A percentile compares a stretch with the other conserved stretches of the same genome.
These are phyloP conservation scores for Zalophus californianus DNA, from an alignment of 2,797 vertebrate genomes.

Conservation along the genomic window DNA sequence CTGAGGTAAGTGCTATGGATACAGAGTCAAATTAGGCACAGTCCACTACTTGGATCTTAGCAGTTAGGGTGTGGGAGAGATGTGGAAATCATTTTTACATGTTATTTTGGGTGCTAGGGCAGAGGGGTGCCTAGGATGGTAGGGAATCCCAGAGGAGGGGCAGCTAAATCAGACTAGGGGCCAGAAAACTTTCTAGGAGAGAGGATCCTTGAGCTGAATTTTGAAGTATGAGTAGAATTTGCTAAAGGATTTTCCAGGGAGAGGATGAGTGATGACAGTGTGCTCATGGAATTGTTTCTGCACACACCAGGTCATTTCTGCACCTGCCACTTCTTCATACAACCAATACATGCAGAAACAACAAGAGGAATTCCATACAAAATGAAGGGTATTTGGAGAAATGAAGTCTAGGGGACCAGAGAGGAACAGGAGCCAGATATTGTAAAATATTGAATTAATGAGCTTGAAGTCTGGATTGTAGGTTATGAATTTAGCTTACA, in stretches of 20 bases:
- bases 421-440: not conserved
- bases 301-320: not conserved
- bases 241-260: not conserved
- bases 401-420: not conserved
- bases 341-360: not conserved
- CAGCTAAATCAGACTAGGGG: not conserved
- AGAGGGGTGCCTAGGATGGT: not conserved
- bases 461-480: not conserved
- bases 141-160: not conserved
- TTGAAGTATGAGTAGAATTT: not conserved
- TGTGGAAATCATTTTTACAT: not conserved
- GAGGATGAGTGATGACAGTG: not conserved
- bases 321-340: not conserved
- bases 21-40: not conserved
- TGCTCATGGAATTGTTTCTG: not conserved
- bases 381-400: slow-evolving; percentile 14
- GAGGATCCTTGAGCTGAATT: not conserved
- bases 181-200: not conserved
- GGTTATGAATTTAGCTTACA: slow-evolving; percentile 20
- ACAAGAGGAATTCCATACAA: not conserved
- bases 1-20: not conserved
- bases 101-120: not conserved
- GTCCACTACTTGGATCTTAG: not conserved
- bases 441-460: not conserved
- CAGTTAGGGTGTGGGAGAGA: not conserved